A percentile compares a stretch with the other conserved stretches of the same genome.
Conservation (phyloP, 2,888 invertebrate genomes). For the Halictus ligatus region DNA sequence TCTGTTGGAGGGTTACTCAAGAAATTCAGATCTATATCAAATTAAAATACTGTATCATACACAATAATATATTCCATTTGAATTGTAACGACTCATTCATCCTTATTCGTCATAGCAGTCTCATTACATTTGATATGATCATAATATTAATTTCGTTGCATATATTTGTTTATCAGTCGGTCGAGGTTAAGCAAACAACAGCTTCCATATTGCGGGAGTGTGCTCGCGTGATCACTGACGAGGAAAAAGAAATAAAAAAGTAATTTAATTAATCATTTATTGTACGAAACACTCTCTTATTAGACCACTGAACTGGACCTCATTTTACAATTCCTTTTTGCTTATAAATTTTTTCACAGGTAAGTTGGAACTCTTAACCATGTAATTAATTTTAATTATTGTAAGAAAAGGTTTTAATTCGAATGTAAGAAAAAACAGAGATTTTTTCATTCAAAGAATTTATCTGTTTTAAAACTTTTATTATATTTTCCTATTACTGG, state of each 20-base stretch:
- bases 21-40: too few relatives aligned
- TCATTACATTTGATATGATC: background rate
- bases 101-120: background rate
- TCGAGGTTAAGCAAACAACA: constrained; percentile 62
- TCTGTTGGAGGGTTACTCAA: too few relatives aligned
- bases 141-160: background rate
- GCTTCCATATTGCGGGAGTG: constrained; percentile 64
- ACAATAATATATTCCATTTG: too few relatives aligned
- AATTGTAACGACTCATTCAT: background rate
- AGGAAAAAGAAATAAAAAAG: constrained; percentile 65
- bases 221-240: constrained; percentile 56
- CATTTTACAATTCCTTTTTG: too few relatives aligned
- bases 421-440: too few relatives aligned
- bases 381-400: too few relatives aligned
- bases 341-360: too few relatives aligned
- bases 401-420: too few relatives aligned
- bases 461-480: background rate
- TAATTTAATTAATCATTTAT: constrained; percentile 13
- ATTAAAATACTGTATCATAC: too few relatives aligned
- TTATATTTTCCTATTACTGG: background rate
- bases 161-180: constrained; percentile 40
- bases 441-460: too few relatives aligned
- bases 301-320: background rate
- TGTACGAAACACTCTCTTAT: background rate
- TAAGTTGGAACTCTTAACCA: too few relatives aligned